Base-by-base conservation (phyloP, 64 coral and sea anemone species). In the Orbicella faveolata region DNA sequence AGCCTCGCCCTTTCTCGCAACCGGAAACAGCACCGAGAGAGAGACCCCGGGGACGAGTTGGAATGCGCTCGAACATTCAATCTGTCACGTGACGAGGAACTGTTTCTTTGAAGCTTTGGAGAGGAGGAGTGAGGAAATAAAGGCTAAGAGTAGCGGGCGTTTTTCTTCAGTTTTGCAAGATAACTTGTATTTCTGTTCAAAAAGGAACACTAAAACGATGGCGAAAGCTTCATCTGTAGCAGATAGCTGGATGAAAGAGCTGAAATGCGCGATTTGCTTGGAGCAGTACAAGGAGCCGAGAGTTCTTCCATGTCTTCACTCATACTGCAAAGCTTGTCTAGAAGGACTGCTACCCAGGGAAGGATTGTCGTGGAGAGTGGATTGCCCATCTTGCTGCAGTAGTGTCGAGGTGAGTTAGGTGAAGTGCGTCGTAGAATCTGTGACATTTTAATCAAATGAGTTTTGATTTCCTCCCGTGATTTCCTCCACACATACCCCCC, bases 281-380 rank as follows among this genome's bases (percentile, higher is more conserved):
- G 79, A 81, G 14, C 79, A 81, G 54, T 81, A 63, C 79, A 81
- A 33, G 13, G 79, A 81, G 5, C 79, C 79, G 0, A 81, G 37
- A 81, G 79, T 81, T 63, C 79, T 81, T 4, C 79, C 79, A 26
- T 81, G 79, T 81, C 79, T 81, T 81, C 79, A 81, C 30, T 61
- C 79, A 0, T 81, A 64, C 79, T 81, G 79, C 57, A 81, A 61
- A 63, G 14, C 6, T 18, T 81, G 79, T 81, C 55, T 81, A 14
- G 23, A 81, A 81, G 79, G 57, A 26, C 33, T 81, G 54, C 14
- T 81, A 30, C 34, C 3, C 16, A 26, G 19, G 25, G 30, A 81
- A 36, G 54, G 30, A 81, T 33, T 7, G 6, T 55, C 34, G 25
- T 81, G 26, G 52, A 63, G 63, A 14, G 18, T 81, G 36, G 63